Evolutionary conservation across 2,113 vertebrate species (phyloP).

Genomic region (Ctenodactylus gundi): DNA sequence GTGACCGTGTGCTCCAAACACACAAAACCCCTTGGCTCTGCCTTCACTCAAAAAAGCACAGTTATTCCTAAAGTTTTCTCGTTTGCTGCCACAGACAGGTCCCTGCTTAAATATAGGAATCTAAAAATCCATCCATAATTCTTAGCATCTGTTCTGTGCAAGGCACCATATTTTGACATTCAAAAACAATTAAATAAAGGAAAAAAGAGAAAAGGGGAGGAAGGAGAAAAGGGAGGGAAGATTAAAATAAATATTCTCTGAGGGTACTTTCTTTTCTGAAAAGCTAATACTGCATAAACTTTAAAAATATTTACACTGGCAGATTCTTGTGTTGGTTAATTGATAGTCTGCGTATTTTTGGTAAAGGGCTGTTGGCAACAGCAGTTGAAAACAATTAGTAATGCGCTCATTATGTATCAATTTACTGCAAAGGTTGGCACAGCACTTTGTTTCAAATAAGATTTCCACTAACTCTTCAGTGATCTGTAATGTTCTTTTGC

Average conservation of each 20-base stretch:
- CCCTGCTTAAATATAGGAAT: conserved; percentile 47
- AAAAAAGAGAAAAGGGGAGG: neutral
- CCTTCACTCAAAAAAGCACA: conserved; percentile 61
- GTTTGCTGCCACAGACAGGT: conserved; percentile 47
- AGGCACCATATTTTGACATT: conserved; percentile 41
- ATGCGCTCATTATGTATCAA: conserved; percentile 34
- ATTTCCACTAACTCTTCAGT: neutral
- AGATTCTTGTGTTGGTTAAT: conserved; percentile 51
- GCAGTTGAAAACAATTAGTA: conserved; percentile 64
- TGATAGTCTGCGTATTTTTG: conserved; percentile 52
- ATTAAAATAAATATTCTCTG: conserved; percentile 42
- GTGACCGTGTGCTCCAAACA: conserved; percentile 7
- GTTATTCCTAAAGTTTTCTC: conserved; percentile 55
- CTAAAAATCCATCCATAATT: conserved; percentile 55
- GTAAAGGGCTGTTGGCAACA: conserved; percentile 13
- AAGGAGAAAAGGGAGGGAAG: neutral
- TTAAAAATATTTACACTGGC: conserved; percentile 63
- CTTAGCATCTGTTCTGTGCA: conserved; percentile 45
- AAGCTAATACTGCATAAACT: conserved; percentile 46
- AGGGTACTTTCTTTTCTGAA: conserved; percentile 37
- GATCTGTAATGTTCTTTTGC: neutral
- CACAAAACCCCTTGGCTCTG: neutral
- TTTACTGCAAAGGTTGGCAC: conserved; percentile 62
- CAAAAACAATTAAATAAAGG: conserved; percentile 4
- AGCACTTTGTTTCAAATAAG: conserved; percentile 38